Percentiles rank a stretch among this genome's conserved stretches.
phyloP scores from a whole-genome alignment of 2,113 vertebrate genomes.

The Odontesthes bonariensis region DNA sequence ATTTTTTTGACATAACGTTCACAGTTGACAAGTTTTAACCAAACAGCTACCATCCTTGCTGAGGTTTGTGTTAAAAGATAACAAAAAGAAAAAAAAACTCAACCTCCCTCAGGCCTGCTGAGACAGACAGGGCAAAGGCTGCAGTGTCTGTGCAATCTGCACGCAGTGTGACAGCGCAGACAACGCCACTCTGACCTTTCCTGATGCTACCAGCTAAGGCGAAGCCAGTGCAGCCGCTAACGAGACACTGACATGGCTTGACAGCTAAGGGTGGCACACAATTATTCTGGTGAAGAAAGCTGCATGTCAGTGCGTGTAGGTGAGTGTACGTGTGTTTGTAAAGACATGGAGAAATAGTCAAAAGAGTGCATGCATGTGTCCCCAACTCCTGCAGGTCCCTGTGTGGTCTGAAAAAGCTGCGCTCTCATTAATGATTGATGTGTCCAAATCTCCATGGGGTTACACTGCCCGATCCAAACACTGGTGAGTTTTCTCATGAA shows the following conservation, averaged over 20 bases:
- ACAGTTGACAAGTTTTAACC: slow-evolving; percentile 25
- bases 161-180: slow-evolving; percentile 63
- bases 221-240: slow-evolving; percentile 67
- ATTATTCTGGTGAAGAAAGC: slow-evolving; percentile 65
- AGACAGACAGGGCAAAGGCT: slow-evolving; percentile 37
- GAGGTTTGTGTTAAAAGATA: slow-evolving; percentile 6
- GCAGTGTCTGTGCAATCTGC: slow-evolving; percentile 41
- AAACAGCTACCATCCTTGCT: slow-evolving; percentile 6
- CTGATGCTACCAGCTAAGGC: slow-evolving; percentile 63
- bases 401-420: slow-evolving; percentile 21
- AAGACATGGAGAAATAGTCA: slow-evolving; percentile 31
- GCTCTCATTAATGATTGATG: slow-evolving; percentile 68
- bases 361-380: slow-evolving; percentile 38
- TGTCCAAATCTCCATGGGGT: slow-evolving; percentile 53
- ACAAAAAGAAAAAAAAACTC: not conserved
- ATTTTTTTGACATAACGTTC: slow-evolving; percentile 2
- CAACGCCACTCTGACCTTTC: slow-evolving; percentile 70
- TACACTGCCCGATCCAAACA: slow-evolving; percentile 48
- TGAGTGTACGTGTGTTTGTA: slow-evolving; percentile 34
- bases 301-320: slow-evolving; percentile 31
- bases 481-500: slow-evolving; percentile 38
- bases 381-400: slow-evolving; percentile 36
- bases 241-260: slow-evolving; percentile 73
- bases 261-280: slow-evolving; percentile 68
- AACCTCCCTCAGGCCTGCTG: slow-evolving; percentile 8